Base-by-base conservation (phyloP, 2,113 vertebrate genomes). In the Chionodraco myersi region DNA sequence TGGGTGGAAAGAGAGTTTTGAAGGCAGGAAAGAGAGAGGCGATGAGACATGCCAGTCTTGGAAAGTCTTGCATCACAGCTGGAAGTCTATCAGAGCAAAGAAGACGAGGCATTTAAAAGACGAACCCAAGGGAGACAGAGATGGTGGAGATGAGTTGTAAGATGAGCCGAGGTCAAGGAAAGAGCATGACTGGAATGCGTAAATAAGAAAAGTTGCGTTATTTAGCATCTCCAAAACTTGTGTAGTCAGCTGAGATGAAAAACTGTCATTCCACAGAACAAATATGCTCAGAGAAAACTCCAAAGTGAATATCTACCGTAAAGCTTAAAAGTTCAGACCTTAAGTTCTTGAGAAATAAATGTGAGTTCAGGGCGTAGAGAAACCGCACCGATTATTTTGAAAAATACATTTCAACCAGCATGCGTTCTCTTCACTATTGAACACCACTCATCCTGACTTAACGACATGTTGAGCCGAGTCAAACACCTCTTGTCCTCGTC, bases 11-110 rank as follows among this genome's bases (percentile, higher is more conserved):
- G 41, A 89, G 60, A 79, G 78, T 84, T 62, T 51, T 54, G 77
- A 83, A 81, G 54, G 21, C 63, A 10, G 21, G 44, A 36, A 66
- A 34, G 44, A 14, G 41, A 9, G 56, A 11, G 41, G 52, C 10
- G 16, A 62, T 74, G 65, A 88, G 69, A 85, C 63, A 62, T 61
- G 63, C n/a, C 76, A 83, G 77, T 64, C 74, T 71, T 34, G 49
- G 54, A 79, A 83, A 86, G 7, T 51, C 86, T 82, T 81, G 77
- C 91, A 87, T 93, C 88, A 82, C 86, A 84, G 83, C 62, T 84
- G 84, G 88, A 80, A 77, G 80, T 84, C 72, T 70, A 80, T 87
- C 73, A 67, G 71, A 72, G 72, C 54, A 65, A 72, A 89, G 62
- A 15, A 84, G 71, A 90, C 60, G 60, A 80, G 82, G 57, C 64